Conservation (phyloP, 2,888 invertebrate genomes). For the Ectemnius continuus region DNA sequence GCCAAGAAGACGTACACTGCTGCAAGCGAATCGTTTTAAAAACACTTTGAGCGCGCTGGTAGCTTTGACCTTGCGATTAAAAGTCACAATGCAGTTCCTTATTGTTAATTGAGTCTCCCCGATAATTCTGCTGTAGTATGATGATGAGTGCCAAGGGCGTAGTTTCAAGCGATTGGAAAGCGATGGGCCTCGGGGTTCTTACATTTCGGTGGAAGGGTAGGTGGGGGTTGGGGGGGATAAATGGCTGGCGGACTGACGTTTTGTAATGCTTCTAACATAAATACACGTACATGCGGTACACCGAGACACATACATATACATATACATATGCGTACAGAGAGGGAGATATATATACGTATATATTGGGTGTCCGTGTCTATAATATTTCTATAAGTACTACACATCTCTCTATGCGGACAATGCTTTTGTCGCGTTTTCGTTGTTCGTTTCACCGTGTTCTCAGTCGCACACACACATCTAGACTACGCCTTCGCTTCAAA, state of each 20-base stretch:
- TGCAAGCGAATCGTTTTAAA: no score
- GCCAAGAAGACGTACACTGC: no score
- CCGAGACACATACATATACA: slow-evolving; percentile 47
- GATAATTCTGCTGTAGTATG: not conserved
- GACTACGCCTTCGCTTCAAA: not conserved
- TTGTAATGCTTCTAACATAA: no score
- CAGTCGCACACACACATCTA: slow-evolving; percentile 36
- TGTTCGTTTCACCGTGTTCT: slow-evolving; percentile 56
- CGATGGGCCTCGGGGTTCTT: slow-evolving; percentile 21
- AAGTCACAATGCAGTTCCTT: no score
- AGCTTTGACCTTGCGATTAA: no score
- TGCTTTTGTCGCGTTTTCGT: slow-evolving; percentile 56
- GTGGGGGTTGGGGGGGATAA: no score
- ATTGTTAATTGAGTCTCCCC: no score
- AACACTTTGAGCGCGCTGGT: no score
- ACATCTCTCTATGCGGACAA: slow-evolving; percentile 49
- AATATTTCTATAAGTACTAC: slow-evolving; percentile 40
- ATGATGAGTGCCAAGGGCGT: not conserved
- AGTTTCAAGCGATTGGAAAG: slow-evolving; percentile 26
- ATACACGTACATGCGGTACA: slow-evolving; percentile 5
- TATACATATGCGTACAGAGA: slow-evolving; percentile 19
- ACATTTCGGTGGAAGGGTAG: slow-evolving; percentile 1
- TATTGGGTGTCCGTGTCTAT: slow-evolving; percentile 41
- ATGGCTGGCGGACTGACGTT: no score
- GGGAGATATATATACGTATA: slow-evolving; percentile 34